phyloP scores from a whole-genome alignment of 2,888 invertebrate genomes.

The Pyrocoelia pectoralis region DNA sequence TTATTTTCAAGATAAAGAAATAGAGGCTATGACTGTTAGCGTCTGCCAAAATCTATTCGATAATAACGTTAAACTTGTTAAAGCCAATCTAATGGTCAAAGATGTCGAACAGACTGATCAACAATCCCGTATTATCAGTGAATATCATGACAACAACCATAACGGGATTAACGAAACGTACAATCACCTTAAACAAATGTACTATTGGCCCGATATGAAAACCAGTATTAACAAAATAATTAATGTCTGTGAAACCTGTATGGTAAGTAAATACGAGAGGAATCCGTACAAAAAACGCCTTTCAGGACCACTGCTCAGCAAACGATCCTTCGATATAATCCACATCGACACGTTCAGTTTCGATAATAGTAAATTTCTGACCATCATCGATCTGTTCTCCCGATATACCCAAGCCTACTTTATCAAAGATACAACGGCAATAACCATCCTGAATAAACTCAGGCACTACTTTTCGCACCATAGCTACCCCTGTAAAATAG shows the following conservation, averaged over 20 bases:
- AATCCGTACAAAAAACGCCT: constrained; percentile 24
- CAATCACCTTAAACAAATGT: constrained; percentile 23
- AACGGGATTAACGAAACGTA: constrained; percentile 36
- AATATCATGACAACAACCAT: constrained; percentile 34
- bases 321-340: constrained; percentile 27
- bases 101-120: constrained; percentile 29
- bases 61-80: constrained; percentile 29
- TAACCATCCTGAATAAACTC: constrained; percentile 18
- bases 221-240: constrained; percentile 33
- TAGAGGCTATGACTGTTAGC: constrained; percentile 21
- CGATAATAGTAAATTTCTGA: constrained; percentile 21
- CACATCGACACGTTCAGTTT: constrained; percentile 32
- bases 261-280: constrained; percentile 30
- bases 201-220: constrained; percentile 33
- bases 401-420: constrained; percentile 22
- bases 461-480: constrained; percentile 21
- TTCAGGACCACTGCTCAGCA: constrained; percentile 23
- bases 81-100: constrained; percentile 27
- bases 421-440: constrained; percentile 10
- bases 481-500: constrained; percentile 14
- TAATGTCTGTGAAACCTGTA: constrained; percentile 17
- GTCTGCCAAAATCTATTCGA: constrained; percentile 19
- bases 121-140: constrained; percentile 22
- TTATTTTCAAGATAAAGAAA: constrained; percentile 22
- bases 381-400: constrained; percentile 29